Evolutionary conservation across 2,888 invertebrate species (phyloP), one percentile per base, ranked within the genome.

Genomic region (Pristionchus entomophagus): DNA sequence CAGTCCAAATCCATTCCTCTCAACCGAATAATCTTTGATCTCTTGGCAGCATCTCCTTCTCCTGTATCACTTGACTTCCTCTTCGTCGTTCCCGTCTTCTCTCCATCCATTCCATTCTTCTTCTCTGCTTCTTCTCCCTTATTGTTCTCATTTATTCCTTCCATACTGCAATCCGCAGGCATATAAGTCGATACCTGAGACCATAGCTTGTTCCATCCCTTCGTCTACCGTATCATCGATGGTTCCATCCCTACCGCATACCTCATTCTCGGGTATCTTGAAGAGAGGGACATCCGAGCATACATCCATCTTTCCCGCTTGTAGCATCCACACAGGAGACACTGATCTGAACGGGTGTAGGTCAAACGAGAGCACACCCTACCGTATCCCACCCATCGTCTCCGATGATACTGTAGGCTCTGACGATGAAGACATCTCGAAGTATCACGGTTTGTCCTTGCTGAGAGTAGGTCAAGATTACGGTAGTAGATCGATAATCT

Each of bases 251-350:
- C 73, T 73, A 41, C 41, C 73, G 41, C 41, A 41, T 41, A 73
- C 73, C 73, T 73, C 41, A 22, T n/a, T n/a, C 41, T 2, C n/a
- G 26, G n/a, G 41, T 41, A 6, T 41, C 41, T 45, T 45, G n/a
- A n/a, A n/a, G n/a, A n/a, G n/a, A n/a, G n/a, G n/a, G n/a, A n/a
- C n/a, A n/a, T 45, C 26, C 41, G 41, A 73, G n/a, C n/a, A n/a
- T 17, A 73, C 73, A n/a, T 41, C 41, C 41, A 73, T 73, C n/a
- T 73, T 41, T 73, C 41, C 41, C n/a, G 73, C 73, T 12, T 73
- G 73, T 14, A 73, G 41, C 73, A 73, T 73, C 73, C 73, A 73
- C n/a, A 73, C 73, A 0, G 73, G 73, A 5, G 8, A 22, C 26
- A 38, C 5, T n/a, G 41, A 73, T 35, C 73, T 41, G 41, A 73